phyloP scores from a whole-genome alignment of 2,888 invertebrate species.

The Scaptomyza tumidula region DNA sequence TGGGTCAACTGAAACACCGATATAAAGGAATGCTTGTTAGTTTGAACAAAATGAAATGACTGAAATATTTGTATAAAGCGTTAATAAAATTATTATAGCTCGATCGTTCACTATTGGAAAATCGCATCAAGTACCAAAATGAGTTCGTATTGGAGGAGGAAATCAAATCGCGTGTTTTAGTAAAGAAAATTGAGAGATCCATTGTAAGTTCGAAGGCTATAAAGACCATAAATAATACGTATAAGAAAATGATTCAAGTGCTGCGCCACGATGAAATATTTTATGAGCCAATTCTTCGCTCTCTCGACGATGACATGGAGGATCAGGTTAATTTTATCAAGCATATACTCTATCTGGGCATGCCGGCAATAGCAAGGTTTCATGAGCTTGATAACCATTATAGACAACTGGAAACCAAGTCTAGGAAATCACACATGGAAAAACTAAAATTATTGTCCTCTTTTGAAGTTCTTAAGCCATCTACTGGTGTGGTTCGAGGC shows the following conservation, averaged over 20 bases:
- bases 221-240: slow-evolving; percentile 79
- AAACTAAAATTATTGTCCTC: slow-evolving; percentile 8
- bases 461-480: not conserved
- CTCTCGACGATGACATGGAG: slow-evolving; percentile 80
- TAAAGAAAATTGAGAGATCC: slow-evolving; percentile 81
- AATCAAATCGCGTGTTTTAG: slow-evolving; percentile 65
- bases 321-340: slow-evolving; percentile 82
- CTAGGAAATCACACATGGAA: slow-evolving; percentile 59
- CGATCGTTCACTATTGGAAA: slow-evolving; percentile 73
- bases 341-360: slow-evolving; percentile 81
- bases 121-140: slow-evolving; percentile 81
- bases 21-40: slow-evolving; percentile 76
- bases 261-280: slow-evolving; percentile 81
- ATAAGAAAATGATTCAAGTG: slow-evolving; percentile 80
- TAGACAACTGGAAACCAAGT: slow-evolving; percentile 71
- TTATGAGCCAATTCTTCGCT: slow-evolving; percentile 82
- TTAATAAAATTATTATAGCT: slow-evolving; percentile 47
- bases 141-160: slow-evolving; percentile 80
- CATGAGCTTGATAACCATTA: slow-evolving; percentile 73
- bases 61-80: not conserved
- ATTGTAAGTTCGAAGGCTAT: slow-evolving; percentile 81
- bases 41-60: not conserved
- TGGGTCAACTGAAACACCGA: slow-evolving; percentile 63
- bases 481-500: not conserved
- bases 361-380: slow-evolving; percentile 80